Conservation (phyloP, 2,113 vertebrate genomes). For the Cyprinodon tularosa region DNA sequence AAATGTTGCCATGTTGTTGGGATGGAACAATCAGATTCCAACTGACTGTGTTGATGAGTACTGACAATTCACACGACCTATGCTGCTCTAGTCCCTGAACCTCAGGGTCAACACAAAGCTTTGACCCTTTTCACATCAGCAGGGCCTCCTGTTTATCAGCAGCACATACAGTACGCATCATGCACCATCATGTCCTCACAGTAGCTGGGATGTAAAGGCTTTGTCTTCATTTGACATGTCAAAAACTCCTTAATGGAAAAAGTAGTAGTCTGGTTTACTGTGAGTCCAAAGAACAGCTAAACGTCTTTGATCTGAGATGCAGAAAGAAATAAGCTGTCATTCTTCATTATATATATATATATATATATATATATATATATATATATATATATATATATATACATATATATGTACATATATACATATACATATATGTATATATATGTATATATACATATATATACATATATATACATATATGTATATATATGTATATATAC, state of each 20-base stretch:
- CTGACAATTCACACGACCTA: slow-evolving; percentile 69
- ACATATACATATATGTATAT: no score
- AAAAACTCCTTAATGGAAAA: slow-evolving; percentile 21
- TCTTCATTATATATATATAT: no score
- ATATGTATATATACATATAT: no score
- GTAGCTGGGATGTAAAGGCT: slow-evolving; percentile 1
- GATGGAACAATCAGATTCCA: slow-evolving; percentile 55
- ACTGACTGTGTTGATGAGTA: slow-evolving; percentile 47
- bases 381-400: no score
- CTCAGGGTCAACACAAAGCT: slow-evolving; percentile 49
- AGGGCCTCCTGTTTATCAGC: slow-evolving; percentile 43
- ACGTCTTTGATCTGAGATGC: no score
- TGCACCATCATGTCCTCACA: slow-evolving; percentile 12
- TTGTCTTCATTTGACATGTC: slow-evolving; percentile 32
- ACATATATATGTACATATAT: no score
- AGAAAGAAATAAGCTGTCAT: no score
- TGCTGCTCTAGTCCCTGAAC: slow-evolving; percentile 31
- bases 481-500: no score
- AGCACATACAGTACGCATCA: slow-evolving; percentile 23
- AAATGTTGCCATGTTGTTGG: slow-evolving; percentile 52
- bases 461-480: no score
- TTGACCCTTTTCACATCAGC: slow-evolving; percentile 52
- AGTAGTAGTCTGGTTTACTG: background rate
- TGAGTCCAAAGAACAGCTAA: no score
- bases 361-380: no score